Base-by-base conservation (phyloP, 2,113 vertebrate species). In the Formicarius rufipectus region DNA sequence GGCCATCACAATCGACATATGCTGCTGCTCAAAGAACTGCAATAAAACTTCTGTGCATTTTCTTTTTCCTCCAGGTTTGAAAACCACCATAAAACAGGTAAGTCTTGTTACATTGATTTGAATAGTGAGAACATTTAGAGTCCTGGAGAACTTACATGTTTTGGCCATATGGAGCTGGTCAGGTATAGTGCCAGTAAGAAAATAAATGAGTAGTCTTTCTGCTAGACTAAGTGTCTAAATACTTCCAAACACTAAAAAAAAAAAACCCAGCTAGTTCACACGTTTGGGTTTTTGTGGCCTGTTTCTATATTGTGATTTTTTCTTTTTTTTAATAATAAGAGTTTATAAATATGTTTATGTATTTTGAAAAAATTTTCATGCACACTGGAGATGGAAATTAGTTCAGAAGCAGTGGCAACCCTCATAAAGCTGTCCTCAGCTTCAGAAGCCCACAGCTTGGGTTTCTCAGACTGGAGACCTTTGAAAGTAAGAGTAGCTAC, bases 401-500 rank as follows among this genome's bases (percentile, higher is more conserved):
- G 53, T 60, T 79, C 58, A 60, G 71, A 76, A 78, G 44, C 37
- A 44, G 40, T 31, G 31, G 35, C n/a, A 72, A 10, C 14, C 9
- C 27, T 68, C 11, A 21, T 10, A n/a, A 79, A 87, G n/a, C 53
- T 71, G 14, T 75, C 35, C 40, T 77, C 0, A 2, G 55, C 52
- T 55, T 77, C 56, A n/a, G 75, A 80, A 86, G 21, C 39, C 63
- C 60, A 15, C 42, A 28, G 23, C 28, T 58, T 73, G 25, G 14
- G 86, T 89, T n/a, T 94, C 0, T 45, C 40, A 23, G n/a, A 24
- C 24, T 76, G 31, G 47, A 82, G 78, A 44, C 33, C 35, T 94
- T 47, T 3, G 77, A 95, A 97, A 95, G 95, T 95, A 96, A 95
- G 83, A 93, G 89, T 93, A 88, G 33, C 79, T 84, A 5, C 76